Base-by-base conservation (phyloP, 2,888 invertebrate species). In the Sicus ferrugineus region DNA sequence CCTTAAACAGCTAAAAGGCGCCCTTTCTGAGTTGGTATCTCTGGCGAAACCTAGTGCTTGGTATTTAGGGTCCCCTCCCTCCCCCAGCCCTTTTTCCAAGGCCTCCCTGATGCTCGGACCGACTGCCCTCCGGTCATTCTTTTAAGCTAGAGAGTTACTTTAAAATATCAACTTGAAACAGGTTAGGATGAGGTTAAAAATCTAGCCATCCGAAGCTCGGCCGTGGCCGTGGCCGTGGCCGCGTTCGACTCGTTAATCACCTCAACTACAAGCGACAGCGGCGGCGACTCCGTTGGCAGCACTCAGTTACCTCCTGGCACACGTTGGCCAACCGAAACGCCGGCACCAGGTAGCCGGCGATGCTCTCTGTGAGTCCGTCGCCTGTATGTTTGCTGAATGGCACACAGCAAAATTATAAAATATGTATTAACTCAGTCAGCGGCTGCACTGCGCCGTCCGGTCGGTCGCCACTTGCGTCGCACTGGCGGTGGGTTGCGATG, bases 221-320 rank as follows among this genome's bases (percentile, higher is more conserved):
- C 38, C 11, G 38, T 38, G 38, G 6, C 38, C 11, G 38, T 23
- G 21, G 5, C 21, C 26, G 19, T 31, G 64, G 16, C 21, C 48
- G 31, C 52, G 64, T 54, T 54, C 54, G 28, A 65, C 65, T 65
- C 65, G 65, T 65, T 65, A 65, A 65, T 65, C 65, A 65, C 52
- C 54, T 23, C 31, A 59, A 34, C 31, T 54, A 54, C 65, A 65
- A 65, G 54, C 65, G 38, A 34, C 56, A 38, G 54, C 54, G 38
- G 4, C 54, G 7, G 4, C 65, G 65, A 31, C 21, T 34, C 21
- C 65, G 52, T 38, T 28, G 26, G 28, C 38, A 26, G 26, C 34
- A 63, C 48, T 48, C 63, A 23, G 46, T 11, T 26, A 28, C n/a
- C 38, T 38, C 11, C 38, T 6, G 38, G 38, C 38, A 11, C n/a